Base-by-base conservation (phyloP, 2,797 vertebrate genomes). In the Falco cherrug region DNA sequence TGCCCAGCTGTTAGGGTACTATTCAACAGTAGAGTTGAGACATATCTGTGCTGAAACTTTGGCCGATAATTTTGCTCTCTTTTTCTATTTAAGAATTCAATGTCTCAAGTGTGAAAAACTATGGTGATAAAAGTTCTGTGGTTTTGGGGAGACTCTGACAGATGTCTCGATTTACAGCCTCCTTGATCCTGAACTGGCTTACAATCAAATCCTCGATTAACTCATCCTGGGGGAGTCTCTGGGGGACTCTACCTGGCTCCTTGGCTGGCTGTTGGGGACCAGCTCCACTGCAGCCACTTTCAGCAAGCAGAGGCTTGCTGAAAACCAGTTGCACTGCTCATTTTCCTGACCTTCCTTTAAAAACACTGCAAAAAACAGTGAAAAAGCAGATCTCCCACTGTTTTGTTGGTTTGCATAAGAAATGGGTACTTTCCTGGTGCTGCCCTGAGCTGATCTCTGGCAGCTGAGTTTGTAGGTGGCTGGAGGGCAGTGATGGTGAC, bases 31-130 rank as follows among this genome's bases (percentile, higher is more conserved):
- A 1, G 37, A 48, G 20, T 43, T 88, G 10, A 54, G 63, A 65
- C 80, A 41, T 22, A 47, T 56, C 51, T 37, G 41, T 50, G 59
- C 47, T 41, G 57, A 86, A 86, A 61, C 51, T 65, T 12, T 37
- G 77, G 64, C 83, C 90, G 86, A 35, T 78, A 35, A 37, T 75
- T 81, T 77, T 89, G 41, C 63, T 91, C 84, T 39, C 56, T 37
- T 63, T 63, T 67, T 41, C 61, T 54, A 26, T 71, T 68, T 59
- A 84, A 86, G 91, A 61, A 67, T 61, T 43, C 87, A 51, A 18
- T 26, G 33, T 37, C 50, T 89, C 54, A 8, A 21, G 60, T 28
- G 31, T 31, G 71, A 76, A 69, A 76, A 85, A 47, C 35, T 17
- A 63, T 1, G 0, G n/a, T 7, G 28, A 63, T 60, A n/a, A 24